These are phyloP conservation scores for Andrena fulva DNA, from an alignment of 2,888 invertebrate species.

Conservation along the genomic window DNA sequence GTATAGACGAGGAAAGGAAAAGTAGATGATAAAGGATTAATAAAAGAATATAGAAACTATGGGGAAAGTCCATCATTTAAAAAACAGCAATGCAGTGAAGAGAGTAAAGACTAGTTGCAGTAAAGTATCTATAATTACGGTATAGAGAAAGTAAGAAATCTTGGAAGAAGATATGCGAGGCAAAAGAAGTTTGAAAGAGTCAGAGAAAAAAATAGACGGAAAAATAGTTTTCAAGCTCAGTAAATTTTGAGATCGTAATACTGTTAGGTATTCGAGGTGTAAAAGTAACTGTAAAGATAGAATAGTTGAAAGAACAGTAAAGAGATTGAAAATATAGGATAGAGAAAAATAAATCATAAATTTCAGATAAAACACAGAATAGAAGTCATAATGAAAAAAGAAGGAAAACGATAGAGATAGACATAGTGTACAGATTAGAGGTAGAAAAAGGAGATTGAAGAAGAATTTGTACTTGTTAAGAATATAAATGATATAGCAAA, in stretches of 20 bases:
- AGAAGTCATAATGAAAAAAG: not conserved
- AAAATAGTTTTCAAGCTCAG: slow-evolving; percentile 58
- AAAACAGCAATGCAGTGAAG: not conserved
- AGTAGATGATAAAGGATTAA: slow-evolving; percentile 3
- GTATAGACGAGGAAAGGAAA: not conserved
- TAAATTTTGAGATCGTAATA: slow-evolving; percentile 75
- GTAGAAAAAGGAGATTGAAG: not conserved
- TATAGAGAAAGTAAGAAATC: slow-evolving; percentile 33
- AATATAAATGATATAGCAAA: not conserved
- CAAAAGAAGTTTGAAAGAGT: slow-evolving; percentile 21
- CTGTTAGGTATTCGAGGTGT: slow-evolving; percentile 68
- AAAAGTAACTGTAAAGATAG: slow-evolving; percentile 7
- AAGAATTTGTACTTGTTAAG: slow-evolving; percentile 10
- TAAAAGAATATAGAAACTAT: slow-evolving; percentile 1
- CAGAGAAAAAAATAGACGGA: not conserved
- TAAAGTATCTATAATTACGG: slow-evolving; percentile 15
- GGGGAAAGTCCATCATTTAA: slow-evolving; percentile 40
- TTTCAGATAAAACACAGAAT: slow-evolving; percentile 18
- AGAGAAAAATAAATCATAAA: slow-evolving; percentile 17
- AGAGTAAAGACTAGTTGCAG: slow-evolving; percentile 18
- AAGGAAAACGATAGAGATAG: slow-evolving; percentile 24
- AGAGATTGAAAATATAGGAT: slow-evolving; percentile 13
- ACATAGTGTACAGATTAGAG: not conserved
- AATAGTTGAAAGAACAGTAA: not conserved
- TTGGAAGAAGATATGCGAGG: not conserved